Evolutionary conservation across 2,888 invertebrate species (phyloP).

Genomic region (Clivina fossor): DNA sequence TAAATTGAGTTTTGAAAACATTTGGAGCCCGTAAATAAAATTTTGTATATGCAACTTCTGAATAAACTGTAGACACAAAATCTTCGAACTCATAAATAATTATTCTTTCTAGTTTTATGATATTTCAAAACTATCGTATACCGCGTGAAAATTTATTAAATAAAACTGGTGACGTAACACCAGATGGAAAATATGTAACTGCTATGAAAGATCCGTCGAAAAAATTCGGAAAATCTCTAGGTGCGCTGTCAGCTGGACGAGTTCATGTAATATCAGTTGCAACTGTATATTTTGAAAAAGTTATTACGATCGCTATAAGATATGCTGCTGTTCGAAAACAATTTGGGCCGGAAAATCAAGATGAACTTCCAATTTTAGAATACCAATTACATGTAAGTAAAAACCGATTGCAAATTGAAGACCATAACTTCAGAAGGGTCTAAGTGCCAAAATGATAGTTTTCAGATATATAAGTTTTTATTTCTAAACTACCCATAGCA

Average conservation of each 20-base stretch:
- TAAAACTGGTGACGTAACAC: slow-evolving; percentile 82
- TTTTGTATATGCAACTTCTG: too few species aligned
- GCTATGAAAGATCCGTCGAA: slow-evolving; percentile 80
- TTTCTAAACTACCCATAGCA: too few species aligned
- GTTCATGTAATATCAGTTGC: slow-evolving; percentile 72
- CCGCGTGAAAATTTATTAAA: slow-evolving; percentile 80
- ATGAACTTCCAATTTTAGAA: slow-evolving; percentile 84
- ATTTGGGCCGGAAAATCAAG: slow-evolving; percentile 74
- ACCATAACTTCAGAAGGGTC: too few species aligned
- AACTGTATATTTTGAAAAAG: slow-evolving; percentile 66
- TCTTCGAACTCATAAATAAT: neutral
- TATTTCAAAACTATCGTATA: slow-evolving; percentile 79
- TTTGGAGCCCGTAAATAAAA: too few species aligned
- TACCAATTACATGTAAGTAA: slow-evolving; percentile 79
- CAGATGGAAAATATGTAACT: slow-evolving; percentile 78
- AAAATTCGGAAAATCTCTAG: slow-evolving; percentile 81
- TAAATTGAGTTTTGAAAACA: neutral
- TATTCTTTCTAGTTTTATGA: slow-evolving; percentile 60
- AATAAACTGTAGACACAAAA: too few species aligned
- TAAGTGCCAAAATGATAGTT: too few species aligned
- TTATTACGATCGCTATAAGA: slow-evolving; percentile 79
- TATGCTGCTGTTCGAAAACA: slow-evolving; percentile 86
- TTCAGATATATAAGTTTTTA: too few species aligned
- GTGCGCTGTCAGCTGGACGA: slow-evolving; percentile 79
- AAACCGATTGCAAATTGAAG: too few species aligned